Percentiles rank a stretch among this genome's conserved stretches.
phyloP scores from a whole-genome alignment of 2,113 vertebrate species.

The Argyrosomus japonicus region DNA sequence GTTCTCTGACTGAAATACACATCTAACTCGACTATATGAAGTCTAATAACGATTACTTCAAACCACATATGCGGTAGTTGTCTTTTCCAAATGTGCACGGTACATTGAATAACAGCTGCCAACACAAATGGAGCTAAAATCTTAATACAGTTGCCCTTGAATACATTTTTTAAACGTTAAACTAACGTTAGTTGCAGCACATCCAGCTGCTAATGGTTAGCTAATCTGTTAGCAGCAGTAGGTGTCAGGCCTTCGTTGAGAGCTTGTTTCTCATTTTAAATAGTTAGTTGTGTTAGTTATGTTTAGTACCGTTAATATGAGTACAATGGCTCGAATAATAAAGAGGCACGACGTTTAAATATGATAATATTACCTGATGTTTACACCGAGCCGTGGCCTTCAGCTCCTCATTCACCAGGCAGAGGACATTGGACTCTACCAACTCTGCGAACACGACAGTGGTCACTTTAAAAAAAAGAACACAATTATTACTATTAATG shows the following conservation, averaged over 20 bases:
- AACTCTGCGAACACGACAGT: conserved; percentile 32
- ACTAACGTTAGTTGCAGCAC: background rate
- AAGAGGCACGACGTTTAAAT: fast-evolving
- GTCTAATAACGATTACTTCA: background rate
- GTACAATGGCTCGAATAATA: fast-evolving
- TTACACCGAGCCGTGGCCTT: conserved; percentile 54
- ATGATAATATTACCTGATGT: conserved; percentile 55
- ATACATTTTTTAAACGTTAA: no score
- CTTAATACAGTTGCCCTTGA: no score
- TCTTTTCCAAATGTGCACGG: background rate
- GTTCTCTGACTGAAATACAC: background rate
- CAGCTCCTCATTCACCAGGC: conserved; percentile 33
- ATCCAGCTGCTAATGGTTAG: background rate
- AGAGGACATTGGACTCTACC: conserved; percentile 80
- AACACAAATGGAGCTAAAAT: background rate
- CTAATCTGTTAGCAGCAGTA: conserved; percentile 36
- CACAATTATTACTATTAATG: fast-evolving
- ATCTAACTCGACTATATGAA: background rate
- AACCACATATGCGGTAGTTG: background rate
- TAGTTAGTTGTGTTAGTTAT: fast-evolving
- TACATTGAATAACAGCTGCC: background rate
- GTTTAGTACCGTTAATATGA: fast-evolving
- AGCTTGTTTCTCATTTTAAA: background rate
- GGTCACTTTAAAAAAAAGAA: background rate
- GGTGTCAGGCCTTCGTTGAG: background rate